These are phyloP conservation scores for Hirtodrosophila cameraria DNA, from an alignment of 2,888 invertebrate species.

Conservation along the genomic window DNA sequence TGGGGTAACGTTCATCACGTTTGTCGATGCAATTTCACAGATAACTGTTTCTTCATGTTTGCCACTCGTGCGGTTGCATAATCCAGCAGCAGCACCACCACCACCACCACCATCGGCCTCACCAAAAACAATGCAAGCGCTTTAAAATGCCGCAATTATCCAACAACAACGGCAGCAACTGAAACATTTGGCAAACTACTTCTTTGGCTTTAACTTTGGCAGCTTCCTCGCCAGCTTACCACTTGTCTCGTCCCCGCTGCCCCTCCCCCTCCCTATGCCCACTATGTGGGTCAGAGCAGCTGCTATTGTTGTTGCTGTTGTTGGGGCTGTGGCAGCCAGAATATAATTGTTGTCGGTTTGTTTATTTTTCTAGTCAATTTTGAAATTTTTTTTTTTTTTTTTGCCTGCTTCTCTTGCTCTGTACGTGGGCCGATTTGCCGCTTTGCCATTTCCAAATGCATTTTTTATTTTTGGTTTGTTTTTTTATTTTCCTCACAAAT, in stretches of 20 bases:
- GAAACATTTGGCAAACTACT: slow-evolving; percentile 53
- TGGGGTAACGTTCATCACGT: slow-evolving; percentile 80
- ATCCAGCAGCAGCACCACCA: slow-evolving; percentile 41
- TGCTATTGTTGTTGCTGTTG: slow-evolving; percentile 9
- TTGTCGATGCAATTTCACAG: slow-evolving; percentile 79
- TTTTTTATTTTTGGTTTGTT: slow-evolving; percentile 6
- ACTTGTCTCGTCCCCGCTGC: neutral
- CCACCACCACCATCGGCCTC: slow-evolving; percentile 29
- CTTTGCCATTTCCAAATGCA: slow-evolving; percentile 61
- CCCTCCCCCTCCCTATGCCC: neutral
- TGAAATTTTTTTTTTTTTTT: slow-evolving; percentile 11
- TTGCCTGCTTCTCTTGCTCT: slow-evolving; percentile 1
- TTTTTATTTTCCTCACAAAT: too few relatives aligned
- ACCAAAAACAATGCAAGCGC: slow-evolving; percentile 66
- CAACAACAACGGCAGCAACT: slow-evolving; percentile 41
- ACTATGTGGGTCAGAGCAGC: slow-evolving; percentile 56
- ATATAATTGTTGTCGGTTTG: slow-evolving; percentile 48
- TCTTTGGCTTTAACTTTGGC: slow-evolving; percentile 48
- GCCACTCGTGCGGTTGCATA: slow-evolving; percentile 70
- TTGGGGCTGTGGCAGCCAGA: slow-evolving; percentile 45
- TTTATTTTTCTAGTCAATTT: slow-evolving; percentile 33
- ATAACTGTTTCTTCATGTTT: slow-evolving; percentile 77
- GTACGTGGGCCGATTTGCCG: slow-evolving; percentile 39
- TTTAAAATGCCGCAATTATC: slow-evolving; percentile 72
- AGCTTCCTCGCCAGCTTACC: slow-evolving; percentile 29